These are phyloP conservation scores for Polypedilum vanderplanki DNA, from an alignment of 1,140 invertebrate species.

Conservation along the genomic window DNA sequence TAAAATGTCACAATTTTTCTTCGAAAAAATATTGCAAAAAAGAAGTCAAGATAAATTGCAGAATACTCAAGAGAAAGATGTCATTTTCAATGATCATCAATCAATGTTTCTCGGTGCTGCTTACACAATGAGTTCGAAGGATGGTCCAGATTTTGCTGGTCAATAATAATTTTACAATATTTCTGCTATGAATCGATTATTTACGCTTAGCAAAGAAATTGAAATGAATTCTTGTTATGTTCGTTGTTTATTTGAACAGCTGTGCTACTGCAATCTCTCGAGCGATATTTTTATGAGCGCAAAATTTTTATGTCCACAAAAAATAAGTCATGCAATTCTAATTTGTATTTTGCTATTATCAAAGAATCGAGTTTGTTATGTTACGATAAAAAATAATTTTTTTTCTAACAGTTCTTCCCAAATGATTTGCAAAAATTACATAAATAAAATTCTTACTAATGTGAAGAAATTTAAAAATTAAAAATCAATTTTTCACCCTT, in stretches of 20 bases:
- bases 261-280: neutral
- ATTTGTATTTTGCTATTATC: too few species aligned
- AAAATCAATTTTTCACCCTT: too few species aligned
- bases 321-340: too few species aligned
- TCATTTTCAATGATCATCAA: neutral
- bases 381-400: too few species aligned
- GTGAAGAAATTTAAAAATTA: too few species aligned
- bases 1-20: neutral
- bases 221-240: slow-evolving; percentile 11
- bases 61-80: neutral
- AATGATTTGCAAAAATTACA: too few species aligned
- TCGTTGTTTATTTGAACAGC: neutral
- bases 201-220: neutral
- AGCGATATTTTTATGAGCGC: neutral
- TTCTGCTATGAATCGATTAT: neutral
- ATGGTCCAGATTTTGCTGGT: slow-evolving; percentile 3
- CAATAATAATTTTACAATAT: neutral
- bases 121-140: neutral
- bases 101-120: neutral
- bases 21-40: too few species aligned
- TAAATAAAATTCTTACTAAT: too few species aligned
- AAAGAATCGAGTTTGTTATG: too few species aligned
- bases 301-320: neutral
- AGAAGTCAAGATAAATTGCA: neutral
- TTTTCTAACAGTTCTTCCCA: too few species aligned